phyloP scores from a whole-genome alignment of 1,140 invertebrate species.

The Spodoptera frugiperda region DNA sequence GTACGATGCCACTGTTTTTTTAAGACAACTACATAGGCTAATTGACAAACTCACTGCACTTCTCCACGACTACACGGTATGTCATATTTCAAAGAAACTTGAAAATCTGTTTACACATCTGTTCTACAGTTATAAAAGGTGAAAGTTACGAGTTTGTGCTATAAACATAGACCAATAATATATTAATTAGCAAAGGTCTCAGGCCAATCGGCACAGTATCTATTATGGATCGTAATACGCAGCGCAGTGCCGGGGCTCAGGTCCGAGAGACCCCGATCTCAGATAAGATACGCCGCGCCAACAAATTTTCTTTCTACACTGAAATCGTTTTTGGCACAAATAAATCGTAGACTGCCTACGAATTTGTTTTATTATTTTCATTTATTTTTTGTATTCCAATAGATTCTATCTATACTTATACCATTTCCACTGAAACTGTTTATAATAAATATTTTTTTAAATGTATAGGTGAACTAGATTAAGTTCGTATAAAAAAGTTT shows the following conservation, averaged over 20 bases:
- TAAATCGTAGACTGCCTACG: conserved; percentile 10
- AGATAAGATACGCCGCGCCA: conserved; percentile 30
- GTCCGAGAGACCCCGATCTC: conserved; percentile 4
- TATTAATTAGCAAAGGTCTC: too few species aligned
- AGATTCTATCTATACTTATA: background rate
- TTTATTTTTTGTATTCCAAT: conserved; percentile 1
- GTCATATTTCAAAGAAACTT: too few species aligned
- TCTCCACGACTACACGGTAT: too few species aligned
- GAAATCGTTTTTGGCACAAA: conserved; percentile 4
- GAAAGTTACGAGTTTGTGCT: background rate
- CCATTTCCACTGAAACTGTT: background rate
- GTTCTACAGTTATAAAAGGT: too few species aligned
- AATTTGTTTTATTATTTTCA: conserved; percentile 6
- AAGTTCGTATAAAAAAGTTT: too few species aligned
- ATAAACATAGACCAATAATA: too few species aligned
- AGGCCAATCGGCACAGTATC: background rate
- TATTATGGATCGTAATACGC: conserved; percentile 3
- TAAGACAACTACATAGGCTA: too few species aligned
- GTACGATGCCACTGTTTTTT: too few species aligned
- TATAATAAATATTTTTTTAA: too few species aligned
- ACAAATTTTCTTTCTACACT: conserved; percentile 26
- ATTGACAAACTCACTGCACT: too few species aligned
- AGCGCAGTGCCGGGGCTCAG: background rate
- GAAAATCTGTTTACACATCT: too few species aligned
- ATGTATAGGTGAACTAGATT: too few species aligned